Evolutionary conservation across 1,140 invertebrate genomes (phyloP).

Genomic region (Acromyrmex echinatior): DNA sequence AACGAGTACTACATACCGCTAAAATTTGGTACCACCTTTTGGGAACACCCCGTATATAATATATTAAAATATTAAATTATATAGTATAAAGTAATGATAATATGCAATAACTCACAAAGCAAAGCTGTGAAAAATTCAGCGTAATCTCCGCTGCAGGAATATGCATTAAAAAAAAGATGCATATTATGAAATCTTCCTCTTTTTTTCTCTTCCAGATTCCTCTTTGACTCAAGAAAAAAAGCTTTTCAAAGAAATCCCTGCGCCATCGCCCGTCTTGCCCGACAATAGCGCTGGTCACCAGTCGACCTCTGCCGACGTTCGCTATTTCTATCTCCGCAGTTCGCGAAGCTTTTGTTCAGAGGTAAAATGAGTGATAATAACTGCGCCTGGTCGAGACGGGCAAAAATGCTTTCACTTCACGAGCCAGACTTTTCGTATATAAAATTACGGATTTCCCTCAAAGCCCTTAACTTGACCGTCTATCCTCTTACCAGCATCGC

Average conservation of each 20-base stretch:
- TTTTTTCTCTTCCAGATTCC: constrained; percentile 52
- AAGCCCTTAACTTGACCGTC: constrained; percentile 39
- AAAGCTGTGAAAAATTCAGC: not conserved
- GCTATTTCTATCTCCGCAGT: constrained; percentile 53
- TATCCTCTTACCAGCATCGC: not conserved
- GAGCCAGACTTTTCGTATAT: constrained; percentile 44
- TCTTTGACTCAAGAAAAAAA: constrained; percentile 27
- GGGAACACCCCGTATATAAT: no score
- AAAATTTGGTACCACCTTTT: no score
- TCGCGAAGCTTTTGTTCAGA: constrained; percentile 68
- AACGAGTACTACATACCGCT: no score
- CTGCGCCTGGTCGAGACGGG: constrained; percentile 53
- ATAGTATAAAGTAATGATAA: not conserved
- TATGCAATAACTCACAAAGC: not conserved
- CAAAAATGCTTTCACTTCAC: constrained; percentile 59
- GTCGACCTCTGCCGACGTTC: constrained; percentile 11
- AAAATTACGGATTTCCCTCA: constrained; percentile 65
- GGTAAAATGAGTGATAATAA: constrained; percentile 70
- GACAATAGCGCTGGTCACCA: constrained; percentile 53
- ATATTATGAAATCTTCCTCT: constrained; percentile 13
- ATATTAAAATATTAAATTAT: not conserved
- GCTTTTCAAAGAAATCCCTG: constrained; percentile 31
- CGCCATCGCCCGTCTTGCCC: constrained; percentile 26
- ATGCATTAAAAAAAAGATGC: not conserved
- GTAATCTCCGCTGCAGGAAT: constrained; percentile 14